These are phyloP conservation scores for Catonia carolina DNA, from an alignment of 2,888 invertebrate genomes.

Conservation along the genomic window DNA sequence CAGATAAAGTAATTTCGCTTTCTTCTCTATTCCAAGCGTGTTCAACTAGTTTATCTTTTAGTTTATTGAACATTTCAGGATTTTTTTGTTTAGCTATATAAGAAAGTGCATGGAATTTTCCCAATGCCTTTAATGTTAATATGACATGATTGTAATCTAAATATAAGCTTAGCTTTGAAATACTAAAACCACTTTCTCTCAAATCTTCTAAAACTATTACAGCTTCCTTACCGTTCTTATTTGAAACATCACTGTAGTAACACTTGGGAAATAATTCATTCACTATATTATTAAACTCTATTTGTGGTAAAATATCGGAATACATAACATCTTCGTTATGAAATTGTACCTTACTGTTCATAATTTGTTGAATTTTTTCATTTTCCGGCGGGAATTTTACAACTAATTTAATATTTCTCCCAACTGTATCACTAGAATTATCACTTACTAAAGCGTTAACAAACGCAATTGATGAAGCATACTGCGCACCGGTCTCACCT, in stretches of 20 bases:
- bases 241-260: constrained; percentile 20
- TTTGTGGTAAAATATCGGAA: constrained; percentile 28
- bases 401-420: constrained; percentile 10
- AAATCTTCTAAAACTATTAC: constrained; percentile 30
- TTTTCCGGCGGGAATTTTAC: constrained; percentile 23
- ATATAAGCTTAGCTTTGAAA: constrained; percentile 23
- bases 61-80: neutral
- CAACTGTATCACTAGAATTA: neutral
- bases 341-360: constrained; percentile 25
- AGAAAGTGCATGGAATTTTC: constrained; percentile 33
- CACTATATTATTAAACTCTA: constrained; percentile 17
- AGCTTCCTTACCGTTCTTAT: constrained; percentile 18
- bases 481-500: constrained; percentile 21
- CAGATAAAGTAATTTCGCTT: neutral
- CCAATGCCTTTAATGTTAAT: constrained; percentile 30
- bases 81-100: constrained; percentile 29
- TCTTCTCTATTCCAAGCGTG: no score
- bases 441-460: constrained; percentile 15
- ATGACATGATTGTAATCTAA: constrained; percentile 32
- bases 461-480: constrained; percentile 28
- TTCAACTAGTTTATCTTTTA: constrained; percentile 1
- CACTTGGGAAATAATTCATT: constrained; percentile 27
- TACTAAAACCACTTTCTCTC: constrained; percentile 20
- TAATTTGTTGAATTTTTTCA: neutral
- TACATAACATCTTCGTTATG: constrained; percentile 31